Evolutionary conservation across 2,113 vertebrate species (phyloP), one percentile per base, ranked within the genome.

Genomic region (Amblyopsis rosae): DNA sequence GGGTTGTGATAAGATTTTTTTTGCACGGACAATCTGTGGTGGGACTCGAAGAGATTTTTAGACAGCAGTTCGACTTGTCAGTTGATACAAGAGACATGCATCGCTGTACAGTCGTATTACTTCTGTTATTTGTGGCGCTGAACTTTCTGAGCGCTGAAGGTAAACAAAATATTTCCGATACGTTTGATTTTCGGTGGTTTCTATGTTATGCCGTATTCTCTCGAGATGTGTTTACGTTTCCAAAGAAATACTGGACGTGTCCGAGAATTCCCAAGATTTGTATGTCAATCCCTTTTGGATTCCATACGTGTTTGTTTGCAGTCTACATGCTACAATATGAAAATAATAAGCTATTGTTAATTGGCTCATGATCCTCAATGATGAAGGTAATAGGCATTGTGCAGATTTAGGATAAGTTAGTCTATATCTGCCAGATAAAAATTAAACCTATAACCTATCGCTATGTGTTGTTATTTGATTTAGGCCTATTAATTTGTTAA

Each of bases 141-240:
- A 95, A 91, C 80, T 83, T 94, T 6, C 75, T 94, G 73, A 93
- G 93, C 60, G 88, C 94, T 48, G 96, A 99, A 90, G 96, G 97
- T 99, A 92, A 94, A 88, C 6, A 17, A 46, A 46, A 0, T 1
- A 3, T 49, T 61, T 65, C 9, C 50, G 35, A 41, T 46, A 33
- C 45, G 10, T 61, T 61, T 6, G 6, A 55, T 59, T 6, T 33
- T 46, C 41, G 12, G 11, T 51, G 11, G 12, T 4, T 51, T 51
- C 49, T 51, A 3, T 54, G n/a, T 50, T 61, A 15, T 9, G 11
- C 12, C 10, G 12, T 41, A 1, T 3, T 26, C 26, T 26, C 66
- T 49, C 58, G 46, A 58, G 17, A 69, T 16, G 5, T 41, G 35
- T 41, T 6, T 1, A 8, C 5, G 35, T 41, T 41, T 41, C 35